phyloP scores from a whole-genome alignment of 2,113 vertebrate species.

The Heterotilapia buettikoferi region DNA sequence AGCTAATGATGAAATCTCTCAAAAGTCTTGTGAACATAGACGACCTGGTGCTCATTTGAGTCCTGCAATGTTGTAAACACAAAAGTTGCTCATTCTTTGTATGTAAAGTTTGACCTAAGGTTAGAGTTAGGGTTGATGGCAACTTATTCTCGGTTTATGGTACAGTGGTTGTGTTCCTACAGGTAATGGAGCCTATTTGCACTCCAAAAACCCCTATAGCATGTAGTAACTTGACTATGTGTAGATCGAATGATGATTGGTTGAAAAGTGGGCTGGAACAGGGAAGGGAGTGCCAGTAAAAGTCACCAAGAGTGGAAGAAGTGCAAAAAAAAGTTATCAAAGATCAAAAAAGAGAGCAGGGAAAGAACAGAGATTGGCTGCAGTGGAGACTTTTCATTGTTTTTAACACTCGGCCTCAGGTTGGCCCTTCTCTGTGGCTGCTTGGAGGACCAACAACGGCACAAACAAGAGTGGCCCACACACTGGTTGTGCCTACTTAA shows the following conservation, averaged over 20 bases:
- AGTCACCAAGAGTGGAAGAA: neutral
- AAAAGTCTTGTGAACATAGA: neutral
- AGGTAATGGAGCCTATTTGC: neutral
- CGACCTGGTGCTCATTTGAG: neutral
- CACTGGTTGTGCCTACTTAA: neutral
- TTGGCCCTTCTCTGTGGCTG: neutral
- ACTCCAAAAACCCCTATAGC: neutral
- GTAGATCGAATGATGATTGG: neutral
- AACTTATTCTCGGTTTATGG: neutral
- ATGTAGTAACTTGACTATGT: neutral
- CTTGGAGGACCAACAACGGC: neutral
- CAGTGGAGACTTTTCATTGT: neutral
- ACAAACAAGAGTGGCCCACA: neutral
- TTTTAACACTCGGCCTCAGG: neutral
- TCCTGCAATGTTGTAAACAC: neutral
- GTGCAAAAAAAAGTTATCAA: neutral
- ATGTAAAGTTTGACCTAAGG: neutral
- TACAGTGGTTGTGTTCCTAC: neutral
- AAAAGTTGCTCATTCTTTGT: neutral
- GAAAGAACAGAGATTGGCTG: neutral
- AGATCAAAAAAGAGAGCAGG: neutral
- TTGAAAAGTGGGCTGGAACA: neutral
- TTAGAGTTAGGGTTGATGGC: neutral
- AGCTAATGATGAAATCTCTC: neutral
- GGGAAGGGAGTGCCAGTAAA: neutral